These are phyloP conservation scores for Eleutherodactylus coqui DNA, from an alignment of 2,797 vertebrate species.

Conservation along the genomic window DNA sequence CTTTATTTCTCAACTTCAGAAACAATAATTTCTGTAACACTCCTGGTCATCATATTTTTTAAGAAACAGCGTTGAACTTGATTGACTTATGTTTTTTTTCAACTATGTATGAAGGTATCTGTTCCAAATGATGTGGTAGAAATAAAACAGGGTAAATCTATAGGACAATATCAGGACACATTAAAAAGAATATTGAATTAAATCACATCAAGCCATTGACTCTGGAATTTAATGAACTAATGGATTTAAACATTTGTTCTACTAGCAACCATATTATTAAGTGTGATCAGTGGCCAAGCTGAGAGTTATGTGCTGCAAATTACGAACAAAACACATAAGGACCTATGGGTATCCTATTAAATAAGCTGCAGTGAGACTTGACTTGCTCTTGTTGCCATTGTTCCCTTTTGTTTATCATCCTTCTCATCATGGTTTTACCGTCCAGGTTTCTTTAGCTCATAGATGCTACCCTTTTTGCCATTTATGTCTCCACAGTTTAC, in stretches of 20 bases:
- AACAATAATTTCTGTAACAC: too few relatives aligned
- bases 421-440: background rate
- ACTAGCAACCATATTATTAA: background rate
- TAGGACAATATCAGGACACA: too few relatives aligned
- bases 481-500: constrained; percentile 37
- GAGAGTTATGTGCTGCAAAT: background rate
- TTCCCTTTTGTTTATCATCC: constrained; percentile 15
- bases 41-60: too few relatives aligned
- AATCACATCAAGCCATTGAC: too few relatives aligned
- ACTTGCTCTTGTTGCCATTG: background rate
- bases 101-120: too few relatives aligned
- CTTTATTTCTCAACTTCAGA: too few relatives aligned
- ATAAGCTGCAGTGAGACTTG: background rate
- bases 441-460: background rate
- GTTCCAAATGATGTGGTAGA: too few relatives aligned
- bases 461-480: constrained; percentile 21
- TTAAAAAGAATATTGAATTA: too few relatives aligned
- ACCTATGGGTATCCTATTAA: background rate
- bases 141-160: too few relatives aligned
- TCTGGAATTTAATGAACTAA: too few relatives aligned
- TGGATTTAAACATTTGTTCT: background rate
- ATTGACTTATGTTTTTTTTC: too few relatives aligned
- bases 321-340: background rate
- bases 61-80: too few relatives aligned
- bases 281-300: background rate